phyloP scores from a whole-genome alignment of 2,113 vertebrate genomes.

The Barbus barbus region DNA sequence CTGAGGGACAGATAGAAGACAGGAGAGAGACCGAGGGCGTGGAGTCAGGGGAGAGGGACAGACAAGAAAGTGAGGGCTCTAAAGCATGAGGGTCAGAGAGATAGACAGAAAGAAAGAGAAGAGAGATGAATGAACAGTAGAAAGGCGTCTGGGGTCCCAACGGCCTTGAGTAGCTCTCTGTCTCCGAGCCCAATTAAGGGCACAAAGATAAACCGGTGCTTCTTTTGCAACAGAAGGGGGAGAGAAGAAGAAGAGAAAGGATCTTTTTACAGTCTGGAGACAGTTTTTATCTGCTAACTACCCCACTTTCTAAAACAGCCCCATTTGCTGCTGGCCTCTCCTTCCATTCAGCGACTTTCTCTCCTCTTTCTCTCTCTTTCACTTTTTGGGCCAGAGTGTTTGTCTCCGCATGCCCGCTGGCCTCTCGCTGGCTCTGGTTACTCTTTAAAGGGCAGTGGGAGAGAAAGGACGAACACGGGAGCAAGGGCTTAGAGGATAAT shows the following conservation, averaged over 20 bases:
- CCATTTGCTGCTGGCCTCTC: slow-evolving; percentile 52
- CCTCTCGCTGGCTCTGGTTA: slow-evolving; percentile 64
- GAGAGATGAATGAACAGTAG: slow-evolving; percentile 54
- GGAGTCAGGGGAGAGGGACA: slow-evolving; percentile 19
- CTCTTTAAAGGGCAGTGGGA: slow-evolving; percentile 56
- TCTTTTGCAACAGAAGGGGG: slow-evolving; percentile 44
- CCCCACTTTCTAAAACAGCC: slow-evolving; percentile 62
- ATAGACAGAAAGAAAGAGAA: slow-evolving; percentile 34
- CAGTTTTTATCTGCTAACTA: slow-evolving; percentile 73
- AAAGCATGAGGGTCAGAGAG: slow-evolving; percentile 15
- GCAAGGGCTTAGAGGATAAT: slow-evolving; percentile 57
- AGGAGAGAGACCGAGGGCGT: slow-evolving; percentile 21
- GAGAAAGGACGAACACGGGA: slow-evolving; percentile 41
- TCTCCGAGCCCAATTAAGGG: slow-evolving; percentile 67
- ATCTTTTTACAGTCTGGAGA: slow-evolving; percentile 70
- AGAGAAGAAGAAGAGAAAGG: slow-evolving; percentile 57
- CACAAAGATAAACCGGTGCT: slow-evolving; percentile 60
- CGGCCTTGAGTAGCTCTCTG: slow-evolving; percentile 58
- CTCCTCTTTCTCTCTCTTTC: slow-evolving; percentile 38
- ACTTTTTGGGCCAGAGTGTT: slow-evolving; percentile 47
- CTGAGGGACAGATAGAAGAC: slow-evolving; percentile 24
- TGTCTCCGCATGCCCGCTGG: slow-evolving; percentile 59
- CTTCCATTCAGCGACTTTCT: slow-evolving; percentile 37
- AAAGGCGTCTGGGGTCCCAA: slow-evolving; percentile 57
- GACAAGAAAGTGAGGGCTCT: slow-evolving; percentile 26